Evolutionary conservation across 2,113 vertebrate species (phyloP).

Genomic region (Rhombomys opimus): DNA sequence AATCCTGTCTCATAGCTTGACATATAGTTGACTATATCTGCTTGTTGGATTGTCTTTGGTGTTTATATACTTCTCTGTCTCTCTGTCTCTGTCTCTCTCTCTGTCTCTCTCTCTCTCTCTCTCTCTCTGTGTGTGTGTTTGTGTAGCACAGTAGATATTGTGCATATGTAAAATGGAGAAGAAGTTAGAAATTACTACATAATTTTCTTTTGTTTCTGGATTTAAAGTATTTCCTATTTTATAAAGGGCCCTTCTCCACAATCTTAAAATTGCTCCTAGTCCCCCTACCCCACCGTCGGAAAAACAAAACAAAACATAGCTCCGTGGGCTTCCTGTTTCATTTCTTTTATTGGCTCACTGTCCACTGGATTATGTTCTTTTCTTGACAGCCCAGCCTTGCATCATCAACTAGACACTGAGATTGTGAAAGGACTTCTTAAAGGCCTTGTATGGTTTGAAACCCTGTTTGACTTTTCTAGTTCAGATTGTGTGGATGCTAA

Average conservation of each 20-base stretch:
- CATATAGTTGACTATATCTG: not conserved
- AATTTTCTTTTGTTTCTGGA: slow-evolving; percentile 57
- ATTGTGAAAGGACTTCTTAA: slow-evolving; percentile 46
- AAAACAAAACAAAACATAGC: too few species aligned
- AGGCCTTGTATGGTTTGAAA: slow-evolving; percentile 34
- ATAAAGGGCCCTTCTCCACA: slow-evolving; percentile 51
- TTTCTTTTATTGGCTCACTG: not conserved
- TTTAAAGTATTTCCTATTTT: slow-evolving; percentile 59
- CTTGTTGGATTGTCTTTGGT: not conserved
- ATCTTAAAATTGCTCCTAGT: slow-evolving; percentile 50
- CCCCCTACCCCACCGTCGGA: not conserved
- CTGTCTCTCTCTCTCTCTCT: too few species aligned
- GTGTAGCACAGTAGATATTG: not conserved
- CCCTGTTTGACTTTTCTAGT: slow-evolving; percentile 8
- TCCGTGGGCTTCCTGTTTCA: slow-evolving; percentile 3
- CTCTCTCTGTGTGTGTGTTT: not conserved
- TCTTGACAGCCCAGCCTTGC: not conserved
- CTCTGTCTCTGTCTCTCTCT: too few species aligned
- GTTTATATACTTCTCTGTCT: not conserved
- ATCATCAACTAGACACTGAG: slow-evolving; percentile 14
- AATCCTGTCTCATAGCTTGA: not conserved
- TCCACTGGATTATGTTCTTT: slow-evolving; percentile 33
- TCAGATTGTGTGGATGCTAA: not conserved
- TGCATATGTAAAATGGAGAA: slow-evolving; percentile 36
- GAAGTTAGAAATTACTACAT: slow-evolving; percentile 66